phyloP scores from a whole-genome alignment of 2,797 vertebrate species.

The Margarornis squamiger region DNA sequence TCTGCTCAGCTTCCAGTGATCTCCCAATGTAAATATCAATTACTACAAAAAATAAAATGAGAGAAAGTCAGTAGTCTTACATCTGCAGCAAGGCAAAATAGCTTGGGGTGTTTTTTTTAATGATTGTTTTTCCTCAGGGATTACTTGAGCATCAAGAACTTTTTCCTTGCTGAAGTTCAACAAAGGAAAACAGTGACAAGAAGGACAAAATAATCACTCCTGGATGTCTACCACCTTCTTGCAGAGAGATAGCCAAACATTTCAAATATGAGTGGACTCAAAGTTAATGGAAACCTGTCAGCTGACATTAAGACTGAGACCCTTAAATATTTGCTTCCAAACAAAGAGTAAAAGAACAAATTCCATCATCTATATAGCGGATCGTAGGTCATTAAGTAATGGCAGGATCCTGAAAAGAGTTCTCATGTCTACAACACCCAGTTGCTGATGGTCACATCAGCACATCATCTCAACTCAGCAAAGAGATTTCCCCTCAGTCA shows the following conservation, averaged over 20 bases:
- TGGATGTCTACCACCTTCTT: background rate
- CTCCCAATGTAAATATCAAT: background rate
- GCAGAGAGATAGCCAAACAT: background rate
- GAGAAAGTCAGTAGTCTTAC: background rate
- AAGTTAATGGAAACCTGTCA: background rate
- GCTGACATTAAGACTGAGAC: background rate
- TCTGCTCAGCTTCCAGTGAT: background rate
- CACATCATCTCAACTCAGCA: background rate
- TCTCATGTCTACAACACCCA: background rate
- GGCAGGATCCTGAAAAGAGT: background rate
- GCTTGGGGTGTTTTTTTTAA: background rate
- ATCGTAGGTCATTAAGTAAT: background rate
- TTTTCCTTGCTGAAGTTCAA: background rate
- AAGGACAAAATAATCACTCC: background rate
- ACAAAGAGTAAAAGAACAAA: background rate
- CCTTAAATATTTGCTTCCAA: background rate
- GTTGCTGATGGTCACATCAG: background rate
- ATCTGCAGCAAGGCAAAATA: background rate
- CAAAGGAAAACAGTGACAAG: background rate
- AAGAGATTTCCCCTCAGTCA: background rate
- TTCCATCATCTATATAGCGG: background rate
- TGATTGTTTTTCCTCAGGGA: background rate
- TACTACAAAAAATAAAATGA: background rate
- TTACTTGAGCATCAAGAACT: background rate
- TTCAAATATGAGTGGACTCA: background rate